Evolutionary conservation across 2,888 invertebrate genomes (phyloP), one percentile per base, ranked within the genome.

Genomic region (Iphiclides podalirius): DNA sequence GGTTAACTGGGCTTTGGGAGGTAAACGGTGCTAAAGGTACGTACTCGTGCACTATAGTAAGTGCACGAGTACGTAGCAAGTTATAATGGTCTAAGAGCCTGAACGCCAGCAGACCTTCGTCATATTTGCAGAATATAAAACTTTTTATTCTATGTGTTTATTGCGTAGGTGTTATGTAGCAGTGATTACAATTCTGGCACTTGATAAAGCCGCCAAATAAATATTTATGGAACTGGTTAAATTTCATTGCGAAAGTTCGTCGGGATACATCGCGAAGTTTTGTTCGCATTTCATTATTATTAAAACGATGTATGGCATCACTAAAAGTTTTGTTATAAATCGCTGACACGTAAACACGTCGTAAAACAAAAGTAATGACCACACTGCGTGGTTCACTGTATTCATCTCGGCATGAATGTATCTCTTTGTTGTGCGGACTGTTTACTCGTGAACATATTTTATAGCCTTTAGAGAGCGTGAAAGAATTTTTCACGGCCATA

Each of bases 361-460:
- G 70, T 76, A 66, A 75, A 76, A 71, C 66, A 66, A 69, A 70
- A 70, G 63, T 75, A 70, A 76, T 70, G 68, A 63, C 59, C 63
- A 54, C 58, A 53, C 60, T 63, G 66, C 52, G 64, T 59, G 55
- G 66, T 57, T 54, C 52, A 55, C 57, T 66, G 64, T 68, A 66
- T 61, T 39, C 49, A 39, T 39, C 43, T 49, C 35, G 8, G 48
- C 49, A 57, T 51, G 59, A 55, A 60, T 51, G 47, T 42, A 62
- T 52, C 36, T 49, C 35, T 34, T 28, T 36, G 44, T 47, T 39
- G 43, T 40, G 38, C 41, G 55, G 37, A 46, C 54, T 38, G 52
- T 57, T 58, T 57, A 49, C 49, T 49, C 43, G 33, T 38, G 49
- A 43, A 49, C 38, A 44, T 50, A 44, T 44, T 39, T 44, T 44